Evolutionary conservation across 2,888 invertebrate species (phyloP).

Genomic region (Hirtodrosophila duncani): DNA sequence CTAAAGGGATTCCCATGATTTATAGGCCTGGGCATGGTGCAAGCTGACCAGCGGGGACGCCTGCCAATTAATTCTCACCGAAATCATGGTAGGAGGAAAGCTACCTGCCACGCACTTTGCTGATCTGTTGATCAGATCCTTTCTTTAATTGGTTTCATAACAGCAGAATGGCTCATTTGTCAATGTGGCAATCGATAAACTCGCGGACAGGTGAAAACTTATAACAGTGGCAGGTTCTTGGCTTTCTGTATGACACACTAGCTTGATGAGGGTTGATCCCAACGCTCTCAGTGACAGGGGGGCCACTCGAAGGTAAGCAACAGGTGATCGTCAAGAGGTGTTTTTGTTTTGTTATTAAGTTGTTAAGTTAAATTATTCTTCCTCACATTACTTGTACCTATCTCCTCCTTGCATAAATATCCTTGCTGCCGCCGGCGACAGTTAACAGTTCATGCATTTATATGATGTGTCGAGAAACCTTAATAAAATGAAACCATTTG

Average conservation of each 20-base stretch:
- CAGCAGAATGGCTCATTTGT: slow-evolving; percentile 70
- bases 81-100: slow-evolving; percentile 1
- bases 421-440: slow-evolving; percentile 58
- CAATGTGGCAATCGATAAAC: slow-evolving; percentile 69
- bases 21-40: slow-evolving; percentile 49
- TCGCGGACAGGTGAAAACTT: slow-evolving; percentile 73
- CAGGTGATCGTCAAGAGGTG: slow-evolving; percentile 65
- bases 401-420: slow-evolving; percentile 34
- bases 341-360: slow-evolving; percentile 75
- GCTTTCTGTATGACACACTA: background rate
- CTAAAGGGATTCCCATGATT: slow-evolving; percentile 54
- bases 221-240: slow-evolving; percentile 41
- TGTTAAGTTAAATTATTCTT: slow-evolving; percentile 70
- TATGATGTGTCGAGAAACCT: slow-evolving; percentile 45
- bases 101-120: slow-evolving; percentile 36
- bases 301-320: slow-evolving; percentile 33
- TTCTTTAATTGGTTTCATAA: slow-evolving; percentile 74
- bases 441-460: slow-evolving; percentile 68
- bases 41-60: slow-evolving; percentile 17
- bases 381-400: slow-evolving; percentile 33
- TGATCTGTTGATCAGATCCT: slow-evolving; percentile 53
- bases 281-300: background rate
- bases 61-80: slow-evolving; percentile 50
- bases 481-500: slow-evolving; percentile 28
- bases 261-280: slow-evolving; percentile 34